Conservation (phyloP, 2,797 vertebrate species). For the Peromyscus attwateri region DNA sequence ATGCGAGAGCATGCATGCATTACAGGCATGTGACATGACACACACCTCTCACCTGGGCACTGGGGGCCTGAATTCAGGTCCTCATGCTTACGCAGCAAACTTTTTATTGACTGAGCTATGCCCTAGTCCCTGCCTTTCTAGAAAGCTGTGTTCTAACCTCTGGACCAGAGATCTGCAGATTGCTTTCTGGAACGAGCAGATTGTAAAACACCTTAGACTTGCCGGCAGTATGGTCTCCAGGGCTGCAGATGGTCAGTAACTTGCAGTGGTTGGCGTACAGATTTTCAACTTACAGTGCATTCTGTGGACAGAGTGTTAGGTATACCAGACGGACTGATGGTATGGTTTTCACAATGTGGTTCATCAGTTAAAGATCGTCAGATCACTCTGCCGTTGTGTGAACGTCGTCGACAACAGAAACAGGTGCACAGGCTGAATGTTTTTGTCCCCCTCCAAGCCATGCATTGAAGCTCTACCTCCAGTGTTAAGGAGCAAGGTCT, state of each 20-base stretch:
- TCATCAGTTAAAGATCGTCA: background rate
- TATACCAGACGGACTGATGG: fast-evolving
- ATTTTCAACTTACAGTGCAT: too few species aligned
- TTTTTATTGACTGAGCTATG: background rate
- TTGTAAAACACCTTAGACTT: too few species aligned
- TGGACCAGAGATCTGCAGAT: too few species aligned
- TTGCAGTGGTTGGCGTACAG: fast-evolving
- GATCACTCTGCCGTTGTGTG: fast-evolving
- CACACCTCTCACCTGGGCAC: background rate
- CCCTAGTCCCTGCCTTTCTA: background rate
- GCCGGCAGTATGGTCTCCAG: fast-evolving
- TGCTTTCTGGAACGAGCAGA: background rate
- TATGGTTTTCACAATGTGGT: background rate
- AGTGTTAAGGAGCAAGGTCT: background rate
- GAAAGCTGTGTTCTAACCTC: background rate
- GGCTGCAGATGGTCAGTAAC: background rate
- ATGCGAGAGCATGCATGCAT: background rate
- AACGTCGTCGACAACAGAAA: fast-evolving
- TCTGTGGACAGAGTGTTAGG: too few species aligned
- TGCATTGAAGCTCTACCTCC: background rate
- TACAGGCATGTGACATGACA: background rate
- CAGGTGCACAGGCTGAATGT: fast-evolving
- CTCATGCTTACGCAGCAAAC: background rate
- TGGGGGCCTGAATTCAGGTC: background rate
- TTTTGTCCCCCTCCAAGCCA: background rate